phyloP scores from a whole-genome alignment of 2,113 vertebrate species.

The Apaloderma vittatum region DNA sequence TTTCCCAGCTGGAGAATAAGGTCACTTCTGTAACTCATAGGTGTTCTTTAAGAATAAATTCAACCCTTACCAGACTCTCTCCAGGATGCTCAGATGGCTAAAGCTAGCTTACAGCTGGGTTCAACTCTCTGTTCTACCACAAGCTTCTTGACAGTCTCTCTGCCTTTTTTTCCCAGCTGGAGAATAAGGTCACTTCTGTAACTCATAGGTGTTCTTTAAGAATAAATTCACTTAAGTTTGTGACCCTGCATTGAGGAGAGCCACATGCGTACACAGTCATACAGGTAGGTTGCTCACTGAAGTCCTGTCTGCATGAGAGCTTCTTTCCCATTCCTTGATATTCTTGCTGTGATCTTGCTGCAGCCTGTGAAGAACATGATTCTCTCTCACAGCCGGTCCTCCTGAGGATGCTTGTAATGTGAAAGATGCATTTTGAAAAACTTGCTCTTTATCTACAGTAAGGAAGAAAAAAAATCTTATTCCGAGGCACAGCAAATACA shows the following conservation, averaged over 20 bases:
- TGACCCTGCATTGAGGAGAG: neutral
- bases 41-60: neutral
- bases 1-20: neutral
- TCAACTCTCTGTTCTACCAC: neutral
- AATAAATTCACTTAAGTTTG: neutral
- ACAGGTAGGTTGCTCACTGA: neutral
- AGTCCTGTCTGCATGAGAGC: neutral
- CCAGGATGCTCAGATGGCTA: neutral
- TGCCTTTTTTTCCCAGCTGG: neutral
- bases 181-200: neutral
- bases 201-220: neutral
- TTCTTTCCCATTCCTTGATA: neutral
- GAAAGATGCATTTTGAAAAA: conserved; percentile 37
- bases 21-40: neutral
- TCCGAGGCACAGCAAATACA: neutral
- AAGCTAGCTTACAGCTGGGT: neutral
- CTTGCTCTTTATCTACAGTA: conserved; percentile 17
- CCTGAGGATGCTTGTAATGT: conserved; percentile 8
- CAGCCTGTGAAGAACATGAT: conserved; percentile 6
- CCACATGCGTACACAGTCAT: neutral
- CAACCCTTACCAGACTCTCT: neutral
- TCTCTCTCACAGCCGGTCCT: conserved; percentile 29
- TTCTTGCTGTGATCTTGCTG: neutral
- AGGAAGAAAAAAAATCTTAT: neutral
- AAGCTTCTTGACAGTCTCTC: neutral